Conservation (phyloP, 2,888 invertebrate genomes). For the Clepsis dumicolana region DNA sequence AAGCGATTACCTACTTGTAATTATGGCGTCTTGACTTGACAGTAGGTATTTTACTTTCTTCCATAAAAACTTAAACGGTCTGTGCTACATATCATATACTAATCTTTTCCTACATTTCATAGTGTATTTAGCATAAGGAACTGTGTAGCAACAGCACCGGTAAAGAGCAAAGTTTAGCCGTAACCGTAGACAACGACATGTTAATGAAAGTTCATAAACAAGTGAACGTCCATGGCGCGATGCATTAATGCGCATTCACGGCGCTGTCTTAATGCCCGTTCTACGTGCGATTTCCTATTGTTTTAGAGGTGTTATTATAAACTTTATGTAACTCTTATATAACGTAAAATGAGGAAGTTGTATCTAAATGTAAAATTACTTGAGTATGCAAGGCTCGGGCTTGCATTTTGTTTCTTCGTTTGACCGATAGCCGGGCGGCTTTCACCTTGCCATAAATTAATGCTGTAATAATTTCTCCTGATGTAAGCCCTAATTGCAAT, state of each 20-base stretch:
- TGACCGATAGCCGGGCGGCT: conserved; percentile 35
- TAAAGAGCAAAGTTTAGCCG: conserved; percentile 7
- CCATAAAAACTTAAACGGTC: not conserved
- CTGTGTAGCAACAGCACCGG: not conserved
- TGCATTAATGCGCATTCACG: conserved; percentile 24
- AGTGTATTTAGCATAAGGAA: not conserved
- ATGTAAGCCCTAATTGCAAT: conserved; percentile 30
- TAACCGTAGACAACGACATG: conserved; percentile 4
- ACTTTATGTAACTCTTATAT: conserved; percentile 57
- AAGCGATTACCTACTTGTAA: not conserved
- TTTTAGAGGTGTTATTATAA: conserved; percentile 45
- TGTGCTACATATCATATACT: not conserved
- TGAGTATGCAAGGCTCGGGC: conserved; percentile 36
- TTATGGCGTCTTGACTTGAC: not conserved
- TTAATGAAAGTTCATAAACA: conserved; percentile 39
- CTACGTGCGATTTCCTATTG: conserved; percentile 49
- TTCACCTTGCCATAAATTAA: conserved; percentile 43
- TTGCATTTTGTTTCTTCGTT: conserved; percentile 40
- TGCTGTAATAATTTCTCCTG: conserved; percentile 42
- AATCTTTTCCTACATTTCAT: not conserved
- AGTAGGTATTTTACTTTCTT: not conserved
- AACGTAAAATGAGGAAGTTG: conserved; percentile 60
- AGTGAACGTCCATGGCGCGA: conserved; percentile 34
- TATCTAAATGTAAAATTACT: conserved; percentile 49
- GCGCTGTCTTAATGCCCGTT: conserved; percentile 33